These are phyloP conservation scores for Tachysurus fulvidraco DNA, from an alignment of 2,113 vertebrate genomes.

Conservation along the genomic window DNA sequence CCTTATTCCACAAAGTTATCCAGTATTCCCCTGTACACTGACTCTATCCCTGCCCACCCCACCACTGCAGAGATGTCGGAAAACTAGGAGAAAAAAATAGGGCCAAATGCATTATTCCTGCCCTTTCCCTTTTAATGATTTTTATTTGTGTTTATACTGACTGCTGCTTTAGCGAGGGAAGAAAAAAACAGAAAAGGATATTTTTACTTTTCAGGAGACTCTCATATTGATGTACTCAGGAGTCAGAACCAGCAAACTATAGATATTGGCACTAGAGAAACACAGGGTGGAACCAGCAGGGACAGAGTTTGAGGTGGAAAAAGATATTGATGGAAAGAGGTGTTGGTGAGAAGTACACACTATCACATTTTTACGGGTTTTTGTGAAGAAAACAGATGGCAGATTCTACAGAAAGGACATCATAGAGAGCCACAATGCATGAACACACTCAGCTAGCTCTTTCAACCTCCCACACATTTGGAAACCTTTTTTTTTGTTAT, in stretches of 20 bases:
- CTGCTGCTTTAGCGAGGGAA: neutral
- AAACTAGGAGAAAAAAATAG: neutral
- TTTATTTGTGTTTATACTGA: neutral
- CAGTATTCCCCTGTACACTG: too few species aligned
- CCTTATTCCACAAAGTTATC: too few species aligned
- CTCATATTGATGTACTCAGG: neutral
- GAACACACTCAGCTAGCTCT: neutral
- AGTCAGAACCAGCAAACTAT: neutral
- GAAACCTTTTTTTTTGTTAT: neutral
- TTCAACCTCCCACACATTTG: neutral
- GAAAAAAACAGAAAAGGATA: neutral
- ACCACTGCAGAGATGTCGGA: too few species aligned
- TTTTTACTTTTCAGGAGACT: neutral
- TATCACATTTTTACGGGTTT: slow-evolving; percentile 11
- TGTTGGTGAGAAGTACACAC: slow-evolving; percentile 19
- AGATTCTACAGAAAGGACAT: slow-evolving; percentile 32
- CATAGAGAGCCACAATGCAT: neutral
- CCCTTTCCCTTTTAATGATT: neutral
- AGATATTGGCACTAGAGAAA: neutral
- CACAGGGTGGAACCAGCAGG: neutral
- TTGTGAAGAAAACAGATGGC: slow-evolving; percentile 45
- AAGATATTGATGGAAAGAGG: slow-evolving; percentile 1
- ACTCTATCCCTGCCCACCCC: too few species aligned
- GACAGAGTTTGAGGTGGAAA: neutral
- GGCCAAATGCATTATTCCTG: neutral